Percentiles rank a stretch among this genome's conserved stretches.
Evolutionary conservation across 2,113 vertebrate species (phyloP).

Genomic region (Taurulus bubalis): DNA sequence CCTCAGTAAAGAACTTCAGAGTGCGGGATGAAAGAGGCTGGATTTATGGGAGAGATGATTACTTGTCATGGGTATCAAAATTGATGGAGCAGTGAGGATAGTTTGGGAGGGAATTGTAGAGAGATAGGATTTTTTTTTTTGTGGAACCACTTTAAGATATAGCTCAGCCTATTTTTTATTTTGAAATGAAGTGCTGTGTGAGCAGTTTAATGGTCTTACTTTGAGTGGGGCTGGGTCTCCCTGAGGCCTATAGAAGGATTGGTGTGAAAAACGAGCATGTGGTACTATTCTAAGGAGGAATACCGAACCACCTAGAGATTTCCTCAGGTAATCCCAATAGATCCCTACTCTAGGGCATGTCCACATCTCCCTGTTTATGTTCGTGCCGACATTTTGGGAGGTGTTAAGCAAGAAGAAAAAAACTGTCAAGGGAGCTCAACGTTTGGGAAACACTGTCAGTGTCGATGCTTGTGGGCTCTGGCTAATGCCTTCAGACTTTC

Average conservation of each 20-base stretch:
- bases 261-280: constrained; percentile 76
- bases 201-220: constrained; percentile 79
- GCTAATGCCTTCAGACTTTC: constrained; percentile 80
- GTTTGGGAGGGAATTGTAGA: constrained; percentile 72
- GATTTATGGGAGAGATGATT: constrained; percentile 83
- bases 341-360: constrained; percentile 65
- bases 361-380: constrained; percentile 67
- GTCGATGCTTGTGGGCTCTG: constrained; percentile 74
- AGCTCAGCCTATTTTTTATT: constrained; percentile 76
- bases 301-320: constrained; percentile 61
- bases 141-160: constrained; percentile 76
- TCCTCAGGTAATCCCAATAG: constrained; percentile 69
- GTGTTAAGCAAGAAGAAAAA: constrained; percentile 67
- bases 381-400: constrained; percentile 68
- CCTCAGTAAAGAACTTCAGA: constrained; percentile 76
- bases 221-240: constrained; percentile 68
- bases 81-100: constrained; percentile 71
- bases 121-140: constrained; percentile 74
- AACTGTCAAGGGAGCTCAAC: constrained; percentile 75
- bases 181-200: constrained; percentile 79
- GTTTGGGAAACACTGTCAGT: constrained; percentile 78
- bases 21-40: constrained; percentile 79
- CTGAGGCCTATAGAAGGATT: constrained; percentile 70
- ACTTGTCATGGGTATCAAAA: constrained; percentile 83
- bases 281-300: constrained; percentile 58